Conservation (phyloP, 2,113 vertebrate species). For the Bettongia penicillata region DNA sequence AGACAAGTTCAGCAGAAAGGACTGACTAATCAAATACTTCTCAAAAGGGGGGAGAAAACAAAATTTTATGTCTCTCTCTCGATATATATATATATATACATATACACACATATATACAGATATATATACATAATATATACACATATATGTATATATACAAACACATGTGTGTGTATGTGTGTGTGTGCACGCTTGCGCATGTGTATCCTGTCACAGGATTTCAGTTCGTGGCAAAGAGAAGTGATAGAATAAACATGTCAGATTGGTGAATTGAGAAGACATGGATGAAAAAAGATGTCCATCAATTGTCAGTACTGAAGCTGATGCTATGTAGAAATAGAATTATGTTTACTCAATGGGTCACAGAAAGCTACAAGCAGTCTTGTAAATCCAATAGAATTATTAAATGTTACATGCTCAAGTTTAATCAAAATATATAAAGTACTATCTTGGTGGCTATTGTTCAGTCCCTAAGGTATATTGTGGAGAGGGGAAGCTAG, state of each 20-base stretch:
- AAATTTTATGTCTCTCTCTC: too few species aligned
- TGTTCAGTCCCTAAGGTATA: neutral
- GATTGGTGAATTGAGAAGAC: constrained; percentile 53
- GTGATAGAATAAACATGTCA: constrained; percentile 51
- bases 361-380: neutral
- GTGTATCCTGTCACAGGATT: neutral
- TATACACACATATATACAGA: too few species aligned
- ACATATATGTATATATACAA: too few species aligned
- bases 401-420: neutral
- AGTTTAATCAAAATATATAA: constrained; percentile 4
- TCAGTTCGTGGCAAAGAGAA: constrained; percentile 53
- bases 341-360: neutral
- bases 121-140: too few species aligned
- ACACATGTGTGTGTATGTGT: too few species aligned
- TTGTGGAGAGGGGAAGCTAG: neutral
- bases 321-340: constrained; percentile 1
- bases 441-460: neutral
- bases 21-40: constrained; percentile 63
- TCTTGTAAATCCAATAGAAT: neutral
- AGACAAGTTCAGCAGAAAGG: constrained; percentile 58
- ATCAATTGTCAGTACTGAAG: constrained; percentile 29
- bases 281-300: constrained; percentile 27
- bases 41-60: neutral
- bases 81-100: too few species aligned
- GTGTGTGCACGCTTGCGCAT: too few species aligned